Conservation (phyloP, 2,888 invertebrate genomes). For the Chironomus riparius region DNA sequence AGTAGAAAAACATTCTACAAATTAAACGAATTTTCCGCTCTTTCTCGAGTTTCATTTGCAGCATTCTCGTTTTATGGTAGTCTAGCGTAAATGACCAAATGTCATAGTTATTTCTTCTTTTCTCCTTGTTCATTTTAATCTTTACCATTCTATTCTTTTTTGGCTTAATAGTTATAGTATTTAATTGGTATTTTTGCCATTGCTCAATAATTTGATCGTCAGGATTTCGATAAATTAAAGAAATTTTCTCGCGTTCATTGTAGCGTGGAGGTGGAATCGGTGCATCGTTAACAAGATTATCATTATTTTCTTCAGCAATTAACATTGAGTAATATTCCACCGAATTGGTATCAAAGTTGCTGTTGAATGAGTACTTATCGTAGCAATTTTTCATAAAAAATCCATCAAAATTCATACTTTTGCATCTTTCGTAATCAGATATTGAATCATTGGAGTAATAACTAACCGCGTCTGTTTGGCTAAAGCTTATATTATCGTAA, state of each 20-base stretch:
- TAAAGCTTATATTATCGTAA: not conserved
- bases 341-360: not conserved
- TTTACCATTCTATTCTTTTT: slow-evolving; percentile 2
- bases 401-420: not conserved
- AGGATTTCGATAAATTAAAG: slow-evolving; percentile 7
- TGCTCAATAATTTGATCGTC: not conserved
- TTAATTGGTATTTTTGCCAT: slow-evolving; percentile 11
- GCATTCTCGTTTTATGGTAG: not conserved
- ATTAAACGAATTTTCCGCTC: not conserved
- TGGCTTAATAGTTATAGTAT: not conserved
- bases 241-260: not conserved
- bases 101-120: not conserved
- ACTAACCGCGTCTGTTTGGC: not conserved
- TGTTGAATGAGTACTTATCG: not conserved
- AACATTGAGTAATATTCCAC: slow-evolving; percentile 19
- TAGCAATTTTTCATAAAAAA: slow-evolving; percentile 13
- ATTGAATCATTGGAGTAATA: not conserved
- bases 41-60: slow-evolving; percentile 4
- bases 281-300: slow-evolving; percentile 8
- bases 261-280: not conserved
- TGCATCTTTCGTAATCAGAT: not conserved
- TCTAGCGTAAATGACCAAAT: slow-evolving; percentile 11
- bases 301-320: slow-evolving; percentile 4
- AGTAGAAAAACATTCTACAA: not conserved
- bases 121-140: not conserved